phyloP scores from a whole-genome alignment of 2,113 vertebrate genomes.

The Petrocephalus microphthalmus region DNA sequence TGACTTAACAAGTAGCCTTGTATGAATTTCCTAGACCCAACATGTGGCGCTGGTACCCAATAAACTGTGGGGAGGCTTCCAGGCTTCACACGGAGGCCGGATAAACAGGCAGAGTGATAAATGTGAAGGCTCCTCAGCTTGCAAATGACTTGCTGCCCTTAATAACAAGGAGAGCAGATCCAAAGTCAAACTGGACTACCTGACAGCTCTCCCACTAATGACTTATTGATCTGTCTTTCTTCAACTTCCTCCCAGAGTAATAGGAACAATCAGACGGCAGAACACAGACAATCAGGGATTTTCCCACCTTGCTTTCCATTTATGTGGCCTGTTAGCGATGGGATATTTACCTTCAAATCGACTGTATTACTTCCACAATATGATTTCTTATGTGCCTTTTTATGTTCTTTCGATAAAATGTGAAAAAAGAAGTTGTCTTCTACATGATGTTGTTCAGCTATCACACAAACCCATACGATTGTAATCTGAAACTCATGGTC shows the following conservation, averaged over 20 bases:
- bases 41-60: background rate
- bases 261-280: slow-evolving; percentile 50
- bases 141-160: slow-evolving; percentile 38
- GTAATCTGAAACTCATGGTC: background rate
- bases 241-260: slow-evolving; percentile 51
- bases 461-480: background rate
- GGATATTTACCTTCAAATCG: background rate
- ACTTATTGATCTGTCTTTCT: slow-evolving; percentile 61
- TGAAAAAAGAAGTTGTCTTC: background rate
- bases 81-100: background rate
- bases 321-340: slow-evolving; percentile 27
- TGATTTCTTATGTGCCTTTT: background rate
- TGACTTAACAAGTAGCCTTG: background rate
- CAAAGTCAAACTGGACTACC: slow-evolving; percentile 40
- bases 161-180: slow-evolving; percentile 37
- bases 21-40: background rate
- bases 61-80: background rate
- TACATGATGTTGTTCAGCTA: background rate
- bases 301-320: slow-evolving; percentile 31
- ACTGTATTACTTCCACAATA: background rate
- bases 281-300: slow-evolving; percentile 37
- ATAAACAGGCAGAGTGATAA: slow-evolving; percentile 16
- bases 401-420: background rate
- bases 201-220: slow-evolving; percentile 57
- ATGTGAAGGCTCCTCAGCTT: slow-evolving; percentile 45